A percentile compares a stretch with the other conserved stretches of the same genome.
These are phyloP conservation scores for Rallus limicola DNA, from an alignment of 2,113 vertebrate genomes.

Conservation along the genomic window DNA sequence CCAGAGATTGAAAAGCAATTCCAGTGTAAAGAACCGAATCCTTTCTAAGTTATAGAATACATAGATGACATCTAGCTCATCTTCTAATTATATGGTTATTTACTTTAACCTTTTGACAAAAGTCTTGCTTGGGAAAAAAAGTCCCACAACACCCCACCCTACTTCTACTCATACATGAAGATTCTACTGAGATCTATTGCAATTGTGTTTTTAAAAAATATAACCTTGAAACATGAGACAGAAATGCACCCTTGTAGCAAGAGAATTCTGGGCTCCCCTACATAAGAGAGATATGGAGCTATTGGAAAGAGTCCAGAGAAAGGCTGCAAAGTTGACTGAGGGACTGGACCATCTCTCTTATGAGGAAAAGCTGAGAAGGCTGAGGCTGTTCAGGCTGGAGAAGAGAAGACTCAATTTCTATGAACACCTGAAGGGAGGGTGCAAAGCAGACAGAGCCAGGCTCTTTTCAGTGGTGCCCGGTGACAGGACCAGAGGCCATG, in stretches of 20 bases:
- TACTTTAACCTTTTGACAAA: neutral
- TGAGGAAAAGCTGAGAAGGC: neutral
- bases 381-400: neutral
- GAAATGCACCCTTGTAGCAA: rapidly evolving
- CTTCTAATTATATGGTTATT: neutral
- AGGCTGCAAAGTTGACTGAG: neutral
- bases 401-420: neutral
- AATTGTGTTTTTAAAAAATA: neutral
- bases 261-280: neutral
- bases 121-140: neutral
- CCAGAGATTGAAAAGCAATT: neutral
- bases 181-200: rapidly evolving
- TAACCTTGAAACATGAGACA: neutral
- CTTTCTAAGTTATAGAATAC: neutral
- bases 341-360: neutral
- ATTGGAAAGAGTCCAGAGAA: neutral
- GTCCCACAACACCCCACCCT: rapidly evolving
- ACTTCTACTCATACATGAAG: neutral
- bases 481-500: neutral
- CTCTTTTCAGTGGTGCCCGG: neutral
- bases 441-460: neutral
- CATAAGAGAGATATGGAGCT: neutral
- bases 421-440: neutral
- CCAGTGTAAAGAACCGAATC: neutral
- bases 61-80: neutral